Conservation (phyloP, 2,113 vertebrate genomes). For the Onychorhynchus coronatus region DNA sequence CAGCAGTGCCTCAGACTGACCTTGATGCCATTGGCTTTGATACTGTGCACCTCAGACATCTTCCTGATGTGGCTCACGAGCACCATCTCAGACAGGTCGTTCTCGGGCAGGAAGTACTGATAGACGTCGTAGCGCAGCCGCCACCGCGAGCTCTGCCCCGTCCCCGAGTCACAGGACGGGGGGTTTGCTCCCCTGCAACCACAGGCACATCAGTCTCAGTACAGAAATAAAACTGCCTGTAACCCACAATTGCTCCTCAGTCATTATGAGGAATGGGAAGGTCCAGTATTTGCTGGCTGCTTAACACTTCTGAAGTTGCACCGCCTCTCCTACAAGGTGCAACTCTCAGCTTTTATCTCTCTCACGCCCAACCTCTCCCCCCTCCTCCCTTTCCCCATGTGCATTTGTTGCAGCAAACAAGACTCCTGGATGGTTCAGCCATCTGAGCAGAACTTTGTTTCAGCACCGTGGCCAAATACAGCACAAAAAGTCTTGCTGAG, state of each 20-base stretch:
- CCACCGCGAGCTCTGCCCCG: conserved; percentile 68
- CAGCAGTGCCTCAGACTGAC: conserved; percentile 54
- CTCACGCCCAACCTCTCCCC: background rate
- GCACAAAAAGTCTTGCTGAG: background rate
- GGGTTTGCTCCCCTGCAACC: conserved; percentile 75
- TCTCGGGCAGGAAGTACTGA: conserved; percentile 90
- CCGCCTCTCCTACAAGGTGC: background rate
- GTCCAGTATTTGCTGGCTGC: background rate
- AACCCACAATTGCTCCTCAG: background rate
- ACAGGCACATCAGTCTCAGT: background rate
- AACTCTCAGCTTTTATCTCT: background rate
- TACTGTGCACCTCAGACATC: conserved; percentile 72
- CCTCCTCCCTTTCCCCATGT: background rate
- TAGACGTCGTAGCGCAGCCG: conserved; percentile 88
- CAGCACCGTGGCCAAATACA: background rate
- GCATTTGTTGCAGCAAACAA: background rate
- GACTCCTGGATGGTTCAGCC: background rate
- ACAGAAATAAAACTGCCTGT: background rate
- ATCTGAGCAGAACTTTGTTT: background rate
- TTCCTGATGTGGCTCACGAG: conserved; percentile 77
- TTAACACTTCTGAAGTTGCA: background rate
- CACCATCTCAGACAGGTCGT: conserved; percentile 76
- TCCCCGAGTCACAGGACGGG: conserved; percentile 73
- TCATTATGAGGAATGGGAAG: background rate
- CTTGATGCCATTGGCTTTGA: conserved; percentile 73